Conservation (phyloP, 2,888 invertebrate species). For the Apamea anceps region DNA sequence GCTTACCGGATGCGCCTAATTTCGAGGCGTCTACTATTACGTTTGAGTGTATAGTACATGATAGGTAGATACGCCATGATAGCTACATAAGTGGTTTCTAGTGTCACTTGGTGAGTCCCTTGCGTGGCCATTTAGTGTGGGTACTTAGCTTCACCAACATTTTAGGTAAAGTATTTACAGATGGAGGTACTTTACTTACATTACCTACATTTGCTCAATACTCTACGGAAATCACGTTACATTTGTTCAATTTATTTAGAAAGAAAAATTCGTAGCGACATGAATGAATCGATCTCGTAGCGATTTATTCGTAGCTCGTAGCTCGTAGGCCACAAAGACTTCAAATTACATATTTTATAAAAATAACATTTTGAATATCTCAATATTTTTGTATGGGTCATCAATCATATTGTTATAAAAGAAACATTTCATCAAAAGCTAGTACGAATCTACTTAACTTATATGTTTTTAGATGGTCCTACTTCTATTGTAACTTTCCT, state of each 20-base stretch:
- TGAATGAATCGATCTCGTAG: constrained; percentile 7
- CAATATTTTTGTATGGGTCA: not conserved
- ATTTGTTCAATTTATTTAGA: constrained; percentile 14
- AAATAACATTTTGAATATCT: not conserved
- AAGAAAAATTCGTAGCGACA: not conserved
- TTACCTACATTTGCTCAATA: constrained; percentile 12
- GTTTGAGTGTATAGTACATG: constrained; percentile 59
- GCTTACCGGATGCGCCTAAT: constrained; percentile 63
- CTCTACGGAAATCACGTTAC: constrained; percentile 24
- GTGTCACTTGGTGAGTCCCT: constrained; percentile 60
- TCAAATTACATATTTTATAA: not conserved
- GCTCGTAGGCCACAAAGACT: not conserved
- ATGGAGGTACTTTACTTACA: constrained; percentile 6
- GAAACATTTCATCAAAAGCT: constrained; percentile 24
- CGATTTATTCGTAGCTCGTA: constrained; percentile 8
- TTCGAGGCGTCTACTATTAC: constrained; percentile 58
- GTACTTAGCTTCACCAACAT: constrained; percentile 31
- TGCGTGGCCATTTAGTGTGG: constrained; percentile 50
- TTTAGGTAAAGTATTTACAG: constrained; percentile 23
- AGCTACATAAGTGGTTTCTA: constrained; percentile 66
- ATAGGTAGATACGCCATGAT: constrained; percentile 59
- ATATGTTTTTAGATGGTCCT: constrained; percentile 28
- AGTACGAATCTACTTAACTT: constrained; percentile 17
- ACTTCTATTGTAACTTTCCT: constrained; percentile 36
- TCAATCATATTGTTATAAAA: constrained; percentile 1